Conservation (phyloP, 2,888 invertebrate genomes). For the Imbricaverruca yamaguchii region DNA sequence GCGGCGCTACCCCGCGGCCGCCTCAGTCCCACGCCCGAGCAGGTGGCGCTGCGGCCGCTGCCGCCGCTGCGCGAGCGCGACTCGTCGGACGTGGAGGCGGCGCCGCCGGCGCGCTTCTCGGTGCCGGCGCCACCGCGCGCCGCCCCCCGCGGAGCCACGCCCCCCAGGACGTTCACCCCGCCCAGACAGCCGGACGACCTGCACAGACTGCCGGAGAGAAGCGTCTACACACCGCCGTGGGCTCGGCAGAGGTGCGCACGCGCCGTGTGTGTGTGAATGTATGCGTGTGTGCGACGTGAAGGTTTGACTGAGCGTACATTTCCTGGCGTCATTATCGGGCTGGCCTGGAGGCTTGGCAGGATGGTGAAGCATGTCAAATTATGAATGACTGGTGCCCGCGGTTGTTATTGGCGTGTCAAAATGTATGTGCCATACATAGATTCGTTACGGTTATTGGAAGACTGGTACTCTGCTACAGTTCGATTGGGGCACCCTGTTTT, state of each 20-base stretch:
- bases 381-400: too few species aligned
- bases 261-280: neutral
- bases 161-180: conserved; percentile 27
- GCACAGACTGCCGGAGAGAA: conserved; percentile 26
- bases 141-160: conserved; percentile 28
- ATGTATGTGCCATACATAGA: too few species aligned
- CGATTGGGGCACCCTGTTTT: too few species aligned
- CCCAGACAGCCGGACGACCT: conserved; percentile 30
- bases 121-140: conserved; percentile 26
- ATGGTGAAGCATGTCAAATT: too few species aligned
- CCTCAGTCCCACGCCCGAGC: conserved; percentile 28
- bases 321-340: too few species aligned
- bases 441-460: too few species aligned
- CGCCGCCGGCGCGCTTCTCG: conserved; percentile 25
- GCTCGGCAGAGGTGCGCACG: neutral
- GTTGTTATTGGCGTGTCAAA: too few species aligned
- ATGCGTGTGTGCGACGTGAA: neutral
- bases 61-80: conserved; percentile 28
- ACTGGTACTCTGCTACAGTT: too few species aligned
- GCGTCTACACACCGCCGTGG: conserved; percentile 25
- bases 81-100: neutral
- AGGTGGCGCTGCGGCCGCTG: conserved; percentile 28
- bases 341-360: too few species aligned
- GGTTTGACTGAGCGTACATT: too few species aligned
- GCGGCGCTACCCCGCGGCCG: conserved; percentile 40